Evolutionary conservation across 2,113 vertebrate genomes (phyloP), one percentile per base, ranked within the genome.

Genomic region (Proteles cristata): DNA sequence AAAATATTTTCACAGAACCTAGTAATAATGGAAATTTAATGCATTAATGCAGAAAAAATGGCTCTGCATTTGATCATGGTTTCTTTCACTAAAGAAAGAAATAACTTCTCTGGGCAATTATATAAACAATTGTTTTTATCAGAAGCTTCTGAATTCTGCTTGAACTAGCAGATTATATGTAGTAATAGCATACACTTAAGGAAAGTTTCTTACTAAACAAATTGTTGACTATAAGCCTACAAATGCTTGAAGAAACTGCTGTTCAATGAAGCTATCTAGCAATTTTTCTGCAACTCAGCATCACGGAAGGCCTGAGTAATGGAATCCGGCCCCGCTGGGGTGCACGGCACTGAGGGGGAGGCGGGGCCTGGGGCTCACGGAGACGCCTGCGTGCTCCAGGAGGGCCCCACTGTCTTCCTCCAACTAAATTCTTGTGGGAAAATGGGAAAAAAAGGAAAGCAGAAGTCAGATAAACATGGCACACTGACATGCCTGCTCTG

Each of bases 281-380:
- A 88, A n/a, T 10, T 58, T 68, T 16, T n/a, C 15, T 31, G 31
- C 31, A 53, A 45, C 11, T 35, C 0, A 16, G 61, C 14, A 14
- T 6, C 50, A 25, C 0, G 0, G 10, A 19, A 65, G 43, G 77
- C 63, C 61, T 55, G 1, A 48, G n/a, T 2, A 6, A 33, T 0
- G 16, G 35, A 5, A 15, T 4, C 31, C 0, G 45, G 50, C 9
- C 3, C 7, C 11, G 0, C 9, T 4, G 23, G 53, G 43, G 7
- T 17, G 76, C 1, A 33, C 33, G 11, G 35, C 35, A 0, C 9
- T 0, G 6, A 39, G 11, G 45, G 28, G 0, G 25, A 77, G 33
- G 55, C 17, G 4, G 26, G 39, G 2, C 6, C 76, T 14, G 39
- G 1, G 14, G 45, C 61, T 61, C 50, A 35, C 25, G 63, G 1